Evolutionary conservation across 2,797 vertebrate species (phyloP).

Genomic region (Hippopotamyrus pictus): DNA sequence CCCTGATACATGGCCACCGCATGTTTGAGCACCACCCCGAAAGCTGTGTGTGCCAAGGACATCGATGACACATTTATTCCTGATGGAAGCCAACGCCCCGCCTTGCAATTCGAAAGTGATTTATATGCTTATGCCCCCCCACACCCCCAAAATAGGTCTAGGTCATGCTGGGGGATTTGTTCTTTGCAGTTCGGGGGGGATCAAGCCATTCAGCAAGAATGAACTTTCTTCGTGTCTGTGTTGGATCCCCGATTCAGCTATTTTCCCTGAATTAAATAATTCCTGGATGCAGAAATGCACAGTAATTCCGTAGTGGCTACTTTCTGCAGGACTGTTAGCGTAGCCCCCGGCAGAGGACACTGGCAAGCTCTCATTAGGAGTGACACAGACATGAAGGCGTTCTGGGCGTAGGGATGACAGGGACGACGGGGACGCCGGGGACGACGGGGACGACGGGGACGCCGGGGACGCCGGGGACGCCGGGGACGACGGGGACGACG

Average conservation of each 20-base stretch:
- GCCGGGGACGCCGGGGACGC: background rate
- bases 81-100: conserved; percentile 32
- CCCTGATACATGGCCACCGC: background rate
- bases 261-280: background rate
- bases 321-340: background rate
- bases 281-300: background rate
- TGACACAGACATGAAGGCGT: background rate
- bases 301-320: background rate
- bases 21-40: background rate
- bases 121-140: conserved; percentile 41
- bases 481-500: too few relatives aligned
- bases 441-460: background rate
- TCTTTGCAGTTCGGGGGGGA: background rate
- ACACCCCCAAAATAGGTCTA: conserved; percentile 34
- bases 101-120: conserved; percentile 35
- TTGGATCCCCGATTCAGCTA: background rate
- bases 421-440: too few relatives aligned
- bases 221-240: background rate
- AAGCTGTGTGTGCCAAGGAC: background rate
- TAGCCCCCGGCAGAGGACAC: background rate
- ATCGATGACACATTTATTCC: conserved; percentile 34
- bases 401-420: too few relatives aligned
- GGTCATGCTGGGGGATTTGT: conserved; percentile 23
- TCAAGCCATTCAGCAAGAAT: background rate
- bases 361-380: background rate